These are phyloP conservation scores for Anthopleura sola DNA, from an alignment of 64 coral and sea anemone species.

Conservation along the genomic window DNA sequence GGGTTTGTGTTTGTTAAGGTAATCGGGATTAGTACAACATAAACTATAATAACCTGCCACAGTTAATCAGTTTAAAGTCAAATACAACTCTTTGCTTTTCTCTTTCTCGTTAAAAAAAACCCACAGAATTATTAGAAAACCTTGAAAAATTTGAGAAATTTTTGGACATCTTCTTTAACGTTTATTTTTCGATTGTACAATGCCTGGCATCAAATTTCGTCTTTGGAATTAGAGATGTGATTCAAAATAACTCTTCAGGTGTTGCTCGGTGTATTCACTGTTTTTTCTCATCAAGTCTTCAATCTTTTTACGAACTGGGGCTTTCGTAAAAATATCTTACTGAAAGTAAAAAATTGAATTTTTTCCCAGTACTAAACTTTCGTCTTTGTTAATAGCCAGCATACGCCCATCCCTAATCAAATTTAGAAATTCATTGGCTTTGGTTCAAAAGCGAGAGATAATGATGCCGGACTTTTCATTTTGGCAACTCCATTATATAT, in stretches of 20 bases:
- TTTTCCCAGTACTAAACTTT: neutral
- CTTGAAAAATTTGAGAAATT: constrained; percentile 13
- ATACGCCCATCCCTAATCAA: neutral
- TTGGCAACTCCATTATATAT: neutral
- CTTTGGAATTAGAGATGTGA: neutral
- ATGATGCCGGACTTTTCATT: neutral
- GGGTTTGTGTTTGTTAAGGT: constrained; percentile 1
- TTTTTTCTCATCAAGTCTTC: neutral
- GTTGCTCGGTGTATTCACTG: neutral
- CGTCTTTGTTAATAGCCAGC: neutral
- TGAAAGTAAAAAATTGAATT: no score
- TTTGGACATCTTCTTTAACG: constrained; percentile 4
- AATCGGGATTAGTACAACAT: constrained; percentile 15
- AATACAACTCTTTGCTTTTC: neutral
- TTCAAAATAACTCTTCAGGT: neutral
- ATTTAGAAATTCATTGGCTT: neutral
- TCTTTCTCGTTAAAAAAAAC: neutral
- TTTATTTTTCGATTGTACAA: constrained; percentile 18
- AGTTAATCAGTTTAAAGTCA: neutral
- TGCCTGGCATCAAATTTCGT: neutral
- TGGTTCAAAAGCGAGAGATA: neutral
- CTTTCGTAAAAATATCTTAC: no score
- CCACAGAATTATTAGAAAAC: neutral
- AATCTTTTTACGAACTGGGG: neutral
- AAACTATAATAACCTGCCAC: neutral